These are phyloP conservation scores for Dufourea novaeangliae DNA, from an alignment of 1,140 invertebrate species.

Conservation along the genomic window DNA sequence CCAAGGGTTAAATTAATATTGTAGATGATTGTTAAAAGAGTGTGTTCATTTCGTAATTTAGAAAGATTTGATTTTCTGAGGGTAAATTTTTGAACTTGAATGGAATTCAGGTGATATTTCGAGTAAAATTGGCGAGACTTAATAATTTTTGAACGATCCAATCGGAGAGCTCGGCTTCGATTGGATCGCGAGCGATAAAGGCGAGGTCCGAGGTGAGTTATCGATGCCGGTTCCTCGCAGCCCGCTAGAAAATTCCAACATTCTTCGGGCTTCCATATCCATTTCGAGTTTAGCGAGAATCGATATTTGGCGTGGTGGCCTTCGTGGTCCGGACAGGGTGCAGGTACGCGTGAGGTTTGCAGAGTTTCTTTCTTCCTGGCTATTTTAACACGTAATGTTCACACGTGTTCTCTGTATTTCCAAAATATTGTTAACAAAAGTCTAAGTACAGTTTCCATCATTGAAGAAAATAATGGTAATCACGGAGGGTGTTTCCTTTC, in stretches of 20 bases:
- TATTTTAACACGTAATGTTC: background rate
- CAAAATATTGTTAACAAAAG: no score
- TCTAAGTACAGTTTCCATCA: no score
- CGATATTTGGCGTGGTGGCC: constrained; percentile 68
- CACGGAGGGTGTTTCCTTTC: no score
- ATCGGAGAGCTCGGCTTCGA: background rate
- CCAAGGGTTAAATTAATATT: no score
- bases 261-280: constrained; percentile 75
- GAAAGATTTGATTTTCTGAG: no score
- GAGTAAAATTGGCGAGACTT: background rate
- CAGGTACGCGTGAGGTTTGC: constrained; percentile 37
- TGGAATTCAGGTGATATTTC: no score
- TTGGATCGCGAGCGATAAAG: background rate
- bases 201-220: constrained; percentile 6
- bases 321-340: constrained; percentile 40
- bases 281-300: constrained; percentile 75
- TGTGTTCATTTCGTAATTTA: no score
- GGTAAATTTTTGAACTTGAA: no score
- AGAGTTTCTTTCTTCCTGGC: constrained; percentile 2
- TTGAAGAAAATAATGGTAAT: no score
- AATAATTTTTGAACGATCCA: background rate
- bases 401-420: no score
- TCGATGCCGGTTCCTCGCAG: constrained; percentile 28
- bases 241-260: constrained; percentile 74
- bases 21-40: no score